These are phyloP conservation scores for Chionis minor DNA, from an alignment of 2,113 vertebrate genomes.

Conservation along the genomic window DNA sequence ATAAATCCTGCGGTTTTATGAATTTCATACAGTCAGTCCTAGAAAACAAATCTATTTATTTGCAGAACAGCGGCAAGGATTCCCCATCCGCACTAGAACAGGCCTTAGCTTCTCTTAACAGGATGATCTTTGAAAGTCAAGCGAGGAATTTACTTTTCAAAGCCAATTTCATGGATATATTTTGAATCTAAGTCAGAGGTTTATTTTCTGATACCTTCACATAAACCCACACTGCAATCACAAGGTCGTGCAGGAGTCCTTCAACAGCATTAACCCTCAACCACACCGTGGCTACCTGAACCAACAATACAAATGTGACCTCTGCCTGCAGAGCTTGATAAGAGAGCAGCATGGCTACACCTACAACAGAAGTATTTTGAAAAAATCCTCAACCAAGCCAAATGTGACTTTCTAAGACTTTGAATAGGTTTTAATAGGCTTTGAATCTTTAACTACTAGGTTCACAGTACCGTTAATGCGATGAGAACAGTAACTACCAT, in stretches of 20 bases:
- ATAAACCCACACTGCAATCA: background rate
- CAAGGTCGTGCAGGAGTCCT: background rate
- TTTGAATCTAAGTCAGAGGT: background rate
- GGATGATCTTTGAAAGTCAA: background rate
- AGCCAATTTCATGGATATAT: background rate
- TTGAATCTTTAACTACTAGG: background rate
- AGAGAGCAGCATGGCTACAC: background rate
- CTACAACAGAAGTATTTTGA: background rate
- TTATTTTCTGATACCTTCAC: accelerated
- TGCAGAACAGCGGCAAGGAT: background rate
- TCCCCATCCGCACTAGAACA: background rate
- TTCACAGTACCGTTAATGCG: background rate
- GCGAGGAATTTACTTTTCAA: background rate
- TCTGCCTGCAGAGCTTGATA: background rate
- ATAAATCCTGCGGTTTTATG: background rate
- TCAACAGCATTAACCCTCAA: background rate
- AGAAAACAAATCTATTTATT: background rate
- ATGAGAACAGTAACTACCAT: background rate
- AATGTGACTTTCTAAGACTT: background rate
- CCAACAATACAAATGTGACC: background rate
- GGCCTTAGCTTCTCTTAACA: background rate
- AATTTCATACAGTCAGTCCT: background rate
- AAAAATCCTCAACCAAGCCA: background rate
- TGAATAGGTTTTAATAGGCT: background rate
- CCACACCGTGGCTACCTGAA: background rate